Evolutionary conservation across 2,888 invertebrate species (phyloP).

Genomic region (Diplazon laetatorius): DNA sequence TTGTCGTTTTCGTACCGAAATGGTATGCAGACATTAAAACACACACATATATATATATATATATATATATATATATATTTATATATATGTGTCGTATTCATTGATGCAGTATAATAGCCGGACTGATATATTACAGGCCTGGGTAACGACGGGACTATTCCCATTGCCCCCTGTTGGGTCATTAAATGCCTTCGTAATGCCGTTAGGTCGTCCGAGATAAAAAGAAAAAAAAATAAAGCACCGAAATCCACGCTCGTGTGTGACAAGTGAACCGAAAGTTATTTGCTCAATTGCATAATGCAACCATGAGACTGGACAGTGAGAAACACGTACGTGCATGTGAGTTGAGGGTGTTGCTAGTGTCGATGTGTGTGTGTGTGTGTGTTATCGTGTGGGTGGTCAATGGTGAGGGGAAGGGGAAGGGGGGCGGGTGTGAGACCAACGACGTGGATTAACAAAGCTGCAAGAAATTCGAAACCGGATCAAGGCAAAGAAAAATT

Average conservation of each 20-base stretch:
- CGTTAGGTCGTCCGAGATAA: slow-evolving; percentile 8
- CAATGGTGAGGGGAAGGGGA: too few relatives aligned
- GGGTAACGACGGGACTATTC: slow-evolving; percentile 25
- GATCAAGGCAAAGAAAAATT: slow-evolving; percentile 62
- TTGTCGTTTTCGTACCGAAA: slow-evolving; percentile 15
- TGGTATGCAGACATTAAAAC: slow-evolving; percentile 20
- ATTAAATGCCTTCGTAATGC: slow-evolving; percentile 46
- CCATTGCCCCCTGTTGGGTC: slow-evolving; percentile 31
- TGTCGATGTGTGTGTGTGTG: slow-evolving; percentile 2
- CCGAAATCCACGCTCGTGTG: slow-evolving; percentile 24
- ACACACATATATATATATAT: neutral
- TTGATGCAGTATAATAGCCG: slow-evolving; percentile 39
- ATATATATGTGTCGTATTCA: slow-evolving; percentile 9
- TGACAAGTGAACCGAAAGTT: slow-evolving; percentile 61
- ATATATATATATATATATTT: slow-evolving; percentile 17
- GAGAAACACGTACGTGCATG: neutral
- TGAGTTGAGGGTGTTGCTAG: too few relatives aligned
- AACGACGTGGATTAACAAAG: slow-evolving; percentile 24
- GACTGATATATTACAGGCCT: slow-evolving; percentile 38
- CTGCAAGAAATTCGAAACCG: slow-evolving; percentile 61
- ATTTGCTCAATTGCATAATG: slow-evolving; percentile 61
- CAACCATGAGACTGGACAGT: slow-evolving; percentile 24
- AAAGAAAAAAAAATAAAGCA: too few relatives aligned
- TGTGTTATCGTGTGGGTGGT: too few relatives aligned
- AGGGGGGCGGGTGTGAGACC: neutral